Base-by-base conservation (phyloP, 2,888 invertebrate species). In the Fissipunctia ypsillon region DNA sequence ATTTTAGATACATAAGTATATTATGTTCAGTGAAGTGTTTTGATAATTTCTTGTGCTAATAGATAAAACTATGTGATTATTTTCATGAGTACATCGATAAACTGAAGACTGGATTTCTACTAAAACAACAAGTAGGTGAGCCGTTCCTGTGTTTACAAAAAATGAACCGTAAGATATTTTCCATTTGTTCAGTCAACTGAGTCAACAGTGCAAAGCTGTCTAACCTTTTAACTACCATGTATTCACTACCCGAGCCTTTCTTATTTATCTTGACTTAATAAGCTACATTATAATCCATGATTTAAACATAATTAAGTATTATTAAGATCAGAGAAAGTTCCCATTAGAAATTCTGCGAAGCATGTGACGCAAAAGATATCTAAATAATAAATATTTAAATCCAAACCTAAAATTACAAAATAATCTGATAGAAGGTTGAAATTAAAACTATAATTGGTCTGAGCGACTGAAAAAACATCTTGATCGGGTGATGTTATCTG, bases 1-100 rank as follows among this genome's bases (percentile, higher is more conserved):
- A 91, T 93, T 93, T 93, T 92, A 90, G 87, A 90, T 92, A 88
- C 81, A 64, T 86, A 88, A 80, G 78, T 88, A 84, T 83, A 89
- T 89, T 83, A 89, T 89, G 89, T 94, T 92, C 87, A 92, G 95
- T 95, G 95, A 92, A 94, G 95, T 95, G 95, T 83, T 92, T 90
- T 88, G 84, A 87, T 90, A 90, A 89, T 89, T 89, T 81, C 89
- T 87, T 90, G 91, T 92, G 92, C 86, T 92, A 87, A 73, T 80
- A 86, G 56, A 89, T 88, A 88, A 87, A 89, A 90, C 89, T 90
- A 85, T 80, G 88, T 88, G 88, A 68, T 79, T 77, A 68, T 80
- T 78, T 68, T 69, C 63, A 81, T 83, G 68, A 74, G 19, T 72
- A 80, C 83, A 80, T 83, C 79, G 76, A 84, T 64, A 35, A 69